These are phyloP conservation scores for Phalacrocorax aristotelis DNA, from an alignment of 2,113 vertebrate genomes.

Conservation along the genomic window DNA sequence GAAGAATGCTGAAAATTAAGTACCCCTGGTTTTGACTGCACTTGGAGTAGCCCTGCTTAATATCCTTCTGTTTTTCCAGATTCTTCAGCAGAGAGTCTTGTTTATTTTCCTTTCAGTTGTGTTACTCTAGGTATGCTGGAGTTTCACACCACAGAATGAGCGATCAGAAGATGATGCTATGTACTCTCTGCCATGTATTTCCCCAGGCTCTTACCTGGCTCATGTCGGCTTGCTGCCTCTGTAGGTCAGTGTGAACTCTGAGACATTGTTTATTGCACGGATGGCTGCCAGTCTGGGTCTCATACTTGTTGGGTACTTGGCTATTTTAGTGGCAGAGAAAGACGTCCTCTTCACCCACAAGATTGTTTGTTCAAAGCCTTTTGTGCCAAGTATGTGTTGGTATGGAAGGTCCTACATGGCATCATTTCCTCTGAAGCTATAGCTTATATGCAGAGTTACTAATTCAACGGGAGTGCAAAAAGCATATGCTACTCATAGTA, in stretches of 20 bases:
- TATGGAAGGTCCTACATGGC: rapidly evolving
- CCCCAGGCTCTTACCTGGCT: not conserved
- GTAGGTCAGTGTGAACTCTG: not conserved
- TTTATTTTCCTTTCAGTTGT: not conserved
- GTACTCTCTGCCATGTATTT: not conserved
- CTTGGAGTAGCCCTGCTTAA: not conserved
- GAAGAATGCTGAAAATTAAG: not conserved
- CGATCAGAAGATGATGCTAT: not conserved
- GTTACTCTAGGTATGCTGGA: not conserved
- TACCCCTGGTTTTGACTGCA: not conserved
- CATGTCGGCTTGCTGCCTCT: not conserved
- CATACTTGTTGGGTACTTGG: not conserved
- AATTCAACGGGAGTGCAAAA: not conserved
- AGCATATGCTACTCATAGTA: not conserved
- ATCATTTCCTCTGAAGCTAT: rapidly evolving
- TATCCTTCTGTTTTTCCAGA: not conserved
- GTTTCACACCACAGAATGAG: not conserved
- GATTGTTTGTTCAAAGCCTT: rapidly evolving
- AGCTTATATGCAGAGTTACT: not conserved
- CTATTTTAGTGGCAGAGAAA: not conserved
- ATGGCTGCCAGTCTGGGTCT: not conserved
- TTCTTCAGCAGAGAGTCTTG: not conserved
- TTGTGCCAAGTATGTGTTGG: rapidly evolving
- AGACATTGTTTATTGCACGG: not conserved
- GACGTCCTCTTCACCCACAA: rapidly evolving